Evolutionary conservation across 2,797 vertebrate species (phyloP), one percentile per base, ranked within the genome.

Genomic region (Emys orbicularis): DNA sequence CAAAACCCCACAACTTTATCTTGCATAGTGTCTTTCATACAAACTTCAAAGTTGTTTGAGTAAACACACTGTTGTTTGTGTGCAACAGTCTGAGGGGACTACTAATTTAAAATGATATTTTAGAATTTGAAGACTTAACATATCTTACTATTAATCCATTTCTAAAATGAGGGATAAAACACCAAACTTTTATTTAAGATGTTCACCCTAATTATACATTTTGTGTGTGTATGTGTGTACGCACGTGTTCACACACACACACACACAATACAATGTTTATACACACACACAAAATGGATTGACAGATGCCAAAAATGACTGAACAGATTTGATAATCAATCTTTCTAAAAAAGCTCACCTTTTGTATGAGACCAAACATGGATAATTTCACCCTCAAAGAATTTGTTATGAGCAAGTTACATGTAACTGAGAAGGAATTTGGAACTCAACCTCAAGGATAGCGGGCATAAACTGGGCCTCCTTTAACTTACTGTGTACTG

Each of bases 1-100:
- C 29, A 93, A 94, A 94, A 92, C 23, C 74, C 41, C 76, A 95
- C 47, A 81, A 95, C 49, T 56, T 87, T 3, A 41, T 91, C 92
- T 93, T 29, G 27, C n/a, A 29, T 84, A 34, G 31, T 31, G n/a
- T 77, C 44, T 49, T 84, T 49, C 31, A 41, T 50, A 53, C 12
- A 18, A 34, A 12, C 9, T 59, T 89, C 79, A 44, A 68, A 44
- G 16, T 41, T 74, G 23, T 79, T 16, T 23, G 23, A 74, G 56
- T 18, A 57, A 15, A 29, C 57, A 68, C 44, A 65, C 29, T n/a
- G n/a, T n/a, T n/a, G n/a, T 6, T 80, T n/a, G 52, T 84, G 53
- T 19, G 41, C 23, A 87, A 84, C 16, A 6, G 2, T 87, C 49
- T 50, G 77, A 81, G 76, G 5, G 37, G 41, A 61, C 85, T 92